These are phyloP conservation scores for Micrasema minimum DNA, from an alignment of 1,140 invertebrate genomes.

Conservation along the genomic window DNA sequence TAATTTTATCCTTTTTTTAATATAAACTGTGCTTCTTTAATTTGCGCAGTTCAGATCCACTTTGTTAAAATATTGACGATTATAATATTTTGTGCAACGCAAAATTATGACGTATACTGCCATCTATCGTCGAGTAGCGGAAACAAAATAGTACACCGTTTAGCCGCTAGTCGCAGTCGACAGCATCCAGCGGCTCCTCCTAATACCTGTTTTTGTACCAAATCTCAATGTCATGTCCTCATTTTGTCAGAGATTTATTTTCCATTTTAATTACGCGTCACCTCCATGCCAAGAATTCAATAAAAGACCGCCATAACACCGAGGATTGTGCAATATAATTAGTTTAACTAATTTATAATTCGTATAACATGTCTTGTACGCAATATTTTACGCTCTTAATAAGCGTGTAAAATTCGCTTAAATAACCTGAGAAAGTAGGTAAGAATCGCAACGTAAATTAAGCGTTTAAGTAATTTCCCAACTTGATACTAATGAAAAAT, in stretches of 20 bases:
- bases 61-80: no score
- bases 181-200: background rate
- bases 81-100: no score
- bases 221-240: conserved; percentile 32
- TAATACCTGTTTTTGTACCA: conserved; percentile 8
- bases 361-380: background rate
- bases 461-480: no score
- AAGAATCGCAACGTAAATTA: no score
- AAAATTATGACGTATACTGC: background rate
- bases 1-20: no score
- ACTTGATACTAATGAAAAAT: no score
- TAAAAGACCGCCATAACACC: conserved; percentile 21
- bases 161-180: conserved; percentile 2
- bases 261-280: conserved; percentile 26
- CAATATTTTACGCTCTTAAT: no score
- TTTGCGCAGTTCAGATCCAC: no score
- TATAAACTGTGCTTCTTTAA: no score
- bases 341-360: conserved; percentile 9
- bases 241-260: conserved; percentile 28
- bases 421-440: no score
- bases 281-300: conserved; percentile 25
- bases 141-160: conserved; percentile 10
- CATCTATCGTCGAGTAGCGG: conserved; percentile 29
- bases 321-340: conserved; percentile 6
- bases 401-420: no score